Evolutionary conservation across 1,140 invertebrate genomes (phyloP), one percentile per base, ranked within the genome.

Genomic region (Polypedilum pembai): DNA sequence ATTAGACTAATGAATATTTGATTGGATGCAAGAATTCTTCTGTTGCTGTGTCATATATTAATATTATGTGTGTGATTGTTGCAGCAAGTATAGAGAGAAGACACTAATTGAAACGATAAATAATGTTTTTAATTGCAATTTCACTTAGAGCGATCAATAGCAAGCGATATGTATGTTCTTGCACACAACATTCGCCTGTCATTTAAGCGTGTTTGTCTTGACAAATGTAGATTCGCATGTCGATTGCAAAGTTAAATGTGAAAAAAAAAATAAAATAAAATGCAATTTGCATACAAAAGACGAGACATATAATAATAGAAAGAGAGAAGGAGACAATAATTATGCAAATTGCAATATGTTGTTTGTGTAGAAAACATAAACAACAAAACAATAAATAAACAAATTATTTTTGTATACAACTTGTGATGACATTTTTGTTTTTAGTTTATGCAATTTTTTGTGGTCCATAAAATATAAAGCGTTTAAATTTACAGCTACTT

Each of bases 301-400:
- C 65, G 65, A 69, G 45, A 56, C 45, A 33, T 33, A 33, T 33
- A 33, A 33, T 33, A 33, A 33, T 33, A 56, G 45, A 56, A 56
- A 56, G 15, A 56, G 45, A 56, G 0, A n/a, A n/a, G 24, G 5
- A 5, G 5, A n/a, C n/a, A 69, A 69, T 18, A 69, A 69, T 69
- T 69, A 69, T 69, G 65, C 65, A 69, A 69, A 69, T 69, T 69
- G 12, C 45, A 56, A n/a, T n/a, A 12, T 56, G 45, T 56, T 56
- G 45, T n/a, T n/a, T n/a, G n/a, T 56, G 45, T n/a, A 4, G 5
- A 12, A 56, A 12, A 69, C 65, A 69, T 69, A 21, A 69, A 18
- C 17, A 69, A 18, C 17, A 10, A 18, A 69, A 69, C 65, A 69
- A 56, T 56, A 56, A 69, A 69, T 69, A 69, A 69, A 69, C 65